Base-by-base conservation (phyloP, 2,888 invertebrate species). In the Biston stratarius region DNA sequence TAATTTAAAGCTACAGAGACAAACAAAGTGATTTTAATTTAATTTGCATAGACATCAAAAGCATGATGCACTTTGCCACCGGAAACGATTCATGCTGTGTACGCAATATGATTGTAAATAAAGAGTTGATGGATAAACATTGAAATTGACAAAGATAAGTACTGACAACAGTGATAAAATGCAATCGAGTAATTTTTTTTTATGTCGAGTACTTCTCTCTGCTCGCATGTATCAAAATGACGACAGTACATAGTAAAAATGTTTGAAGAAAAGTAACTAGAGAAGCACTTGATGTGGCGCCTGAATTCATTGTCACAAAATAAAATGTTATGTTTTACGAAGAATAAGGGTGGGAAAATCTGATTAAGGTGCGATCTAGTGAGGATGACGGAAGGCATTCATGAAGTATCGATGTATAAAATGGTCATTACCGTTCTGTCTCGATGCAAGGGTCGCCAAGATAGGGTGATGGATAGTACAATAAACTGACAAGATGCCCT, bases 321-420 rank as follows among this genome's bases (percentile, higher is more conserved):
- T 74, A 83, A 88, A 86, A 84, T 72, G 76, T 73, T 77, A 77
- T 73, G 69, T 79, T 82, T 77, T 73, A 89, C 86, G 85, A 91
- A 90, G 89, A 88, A 92, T 87, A 86, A 87, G 81, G 85, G 84
- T 91, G 91, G 92, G 90, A 87, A 83, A 91, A 87, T 86, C 87
- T 38, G 87, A 74, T 75, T 72, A 83, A 83, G 76, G 94, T 93
- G 93, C 92, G 88, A 77, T 85, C 92, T 93, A 93, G 89, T 91
- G 92, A 92, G 92, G 89, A 92, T 91, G 91, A 91, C 91, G 92
- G 91, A 88, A 91, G 91, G 93, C 93, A 93, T 93, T 92, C 93
- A 92, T 90, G 91, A 93, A 87, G 86, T 89, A 92, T 91, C 91
- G 91, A 92, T 73, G 72, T 75, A 75, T 89, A 91, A 92, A 92